Evolutionary conservation across 2,888 invertebrate genomes (phyloP).

Genomic region (Nebria brevicollis): DNA sequence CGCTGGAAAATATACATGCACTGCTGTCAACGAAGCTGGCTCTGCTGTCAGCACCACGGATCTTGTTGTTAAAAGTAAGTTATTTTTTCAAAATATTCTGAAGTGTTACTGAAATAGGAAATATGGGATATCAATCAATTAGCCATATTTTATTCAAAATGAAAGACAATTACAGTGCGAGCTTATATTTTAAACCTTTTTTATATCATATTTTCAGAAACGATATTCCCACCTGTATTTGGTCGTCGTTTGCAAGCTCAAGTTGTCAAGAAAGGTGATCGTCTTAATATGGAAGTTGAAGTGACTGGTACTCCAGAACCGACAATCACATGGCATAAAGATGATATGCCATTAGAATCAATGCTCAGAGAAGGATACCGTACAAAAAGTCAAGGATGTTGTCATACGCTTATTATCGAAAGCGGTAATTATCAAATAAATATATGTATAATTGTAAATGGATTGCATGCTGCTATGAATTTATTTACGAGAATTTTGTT

Average conservation of each 20-base stretch:
- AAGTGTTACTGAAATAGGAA: slow-evolving; percentile 24
- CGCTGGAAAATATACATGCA: slow-evolving; percentile 83
- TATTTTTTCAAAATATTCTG: slow-evolving; percentile 15
- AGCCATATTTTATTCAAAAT: too few species aligned
- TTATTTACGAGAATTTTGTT: background rate
- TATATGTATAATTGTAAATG: background rate
- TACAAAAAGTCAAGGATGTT: slow-evolving; percentile 73
- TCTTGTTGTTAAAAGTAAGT: slow-evolving; percentile 80
- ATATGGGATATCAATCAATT: background rate
- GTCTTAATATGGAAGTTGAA: slow-evolving; percentile 79
- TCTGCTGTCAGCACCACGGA: slow-evolving; percentile 82
- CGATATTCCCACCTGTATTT: slow-evolving; percentile 83
- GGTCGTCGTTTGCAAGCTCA: slow-evolving; percentile 80
- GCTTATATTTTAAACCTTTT: slow-evolving; percentile 4
- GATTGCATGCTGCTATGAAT: background rate
- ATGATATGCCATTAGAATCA: slow-evolving; percentile 72
- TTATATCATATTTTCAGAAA: slow-evolving; percentile 66
- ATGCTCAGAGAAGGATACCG: slow-evolving; percentile 66
- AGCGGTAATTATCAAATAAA: slow-evolving; percentile 65
- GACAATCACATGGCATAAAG: slow-evolving; percentile 77
- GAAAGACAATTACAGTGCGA: too few species aligned
- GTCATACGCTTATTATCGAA: slow-evolving; percentile 75
- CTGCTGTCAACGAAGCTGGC: slow-evolving; percentile 78
- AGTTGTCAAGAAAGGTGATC: slow-evolving; percentile 76
- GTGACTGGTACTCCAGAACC: slow-evolving; percentile 83